A percentile compares a stretch with the other conserved stretches of the same genome.
These are phyloP conservation scores for Amphiprion percula DNA, from an alignment of 2,113 vertebrate genomes.

Conservation along the genomic window DNA sequence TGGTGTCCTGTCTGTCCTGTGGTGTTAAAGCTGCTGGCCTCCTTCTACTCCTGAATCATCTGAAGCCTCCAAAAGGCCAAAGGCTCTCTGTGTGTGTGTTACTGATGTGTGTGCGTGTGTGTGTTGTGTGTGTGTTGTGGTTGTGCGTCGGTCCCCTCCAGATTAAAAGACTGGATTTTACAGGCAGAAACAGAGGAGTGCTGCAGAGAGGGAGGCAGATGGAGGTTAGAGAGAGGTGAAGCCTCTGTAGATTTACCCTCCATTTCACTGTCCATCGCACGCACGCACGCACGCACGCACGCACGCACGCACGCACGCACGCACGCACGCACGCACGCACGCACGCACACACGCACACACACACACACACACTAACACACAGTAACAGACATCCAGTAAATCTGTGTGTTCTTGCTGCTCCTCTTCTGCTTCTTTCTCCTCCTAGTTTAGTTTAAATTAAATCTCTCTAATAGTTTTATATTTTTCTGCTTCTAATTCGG, in stretches of 20 bases:
- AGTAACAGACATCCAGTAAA: neutral
- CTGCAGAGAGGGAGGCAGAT: conserved; percentile 32
- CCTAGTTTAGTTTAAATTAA: too few species aligned
- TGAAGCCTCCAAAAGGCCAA: conserved; percentile 28
- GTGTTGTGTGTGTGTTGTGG: conserved; percentile 25
- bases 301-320: conserved; percentile 2
- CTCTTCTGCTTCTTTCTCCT: too few species aligned
- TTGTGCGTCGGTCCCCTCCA: conserved; percentile 17
- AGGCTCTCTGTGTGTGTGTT: conserved; percentile 17
- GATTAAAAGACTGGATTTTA: conserved; percentile 48
- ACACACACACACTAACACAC: neutral
- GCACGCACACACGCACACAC: conserved; percentile 4
- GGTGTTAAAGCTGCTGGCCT: neutral
- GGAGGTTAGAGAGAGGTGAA: conserved; percentile 59
- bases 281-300: neutral
- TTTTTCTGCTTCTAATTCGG: too few species aligned
- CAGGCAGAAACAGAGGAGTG: conserved; percentile 5
- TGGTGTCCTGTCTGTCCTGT: neutral
- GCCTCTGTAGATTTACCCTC: conserved; percentile 59
- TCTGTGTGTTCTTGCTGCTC: neutral
- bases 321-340: neutral
- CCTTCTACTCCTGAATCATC: conserved; percentile 16
- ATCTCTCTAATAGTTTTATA: too few species aligned
- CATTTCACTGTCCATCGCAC: conserved; percentile 62
- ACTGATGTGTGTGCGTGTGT: conserved; percentile 28